phyloP scores from a whole-genome alignment of 2,888 invertebrate genomes.

The Atherix ibis region DNA sequence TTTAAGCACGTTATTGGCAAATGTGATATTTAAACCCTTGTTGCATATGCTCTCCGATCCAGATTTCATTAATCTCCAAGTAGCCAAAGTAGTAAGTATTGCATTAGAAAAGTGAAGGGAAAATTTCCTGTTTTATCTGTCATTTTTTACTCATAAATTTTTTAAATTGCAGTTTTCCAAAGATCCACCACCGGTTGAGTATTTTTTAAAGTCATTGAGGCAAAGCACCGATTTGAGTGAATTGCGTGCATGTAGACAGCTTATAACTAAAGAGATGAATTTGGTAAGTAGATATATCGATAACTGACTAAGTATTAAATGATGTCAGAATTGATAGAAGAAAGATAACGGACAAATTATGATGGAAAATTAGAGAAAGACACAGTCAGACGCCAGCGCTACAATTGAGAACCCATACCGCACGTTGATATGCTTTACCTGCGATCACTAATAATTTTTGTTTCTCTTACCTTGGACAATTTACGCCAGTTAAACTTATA shows the following conservation, averaged over 20 bases:
- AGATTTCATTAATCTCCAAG: constrained; percentile 16
- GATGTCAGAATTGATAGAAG: too few species aligned
- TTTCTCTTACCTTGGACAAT: too few species aligned
- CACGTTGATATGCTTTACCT: too few species aligned
- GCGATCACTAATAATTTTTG: too few species aligned
- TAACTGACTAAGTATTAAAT: neutral
- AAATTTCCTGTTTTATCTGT: neutral
- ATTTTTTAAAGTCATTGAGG: constrained; percentile 13
- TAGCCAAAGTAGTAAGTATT: constrained; percentile 12
- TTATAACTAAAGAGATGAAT: constrained; percentile 16
- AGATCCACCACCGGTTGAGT: constrained; percentile 15
- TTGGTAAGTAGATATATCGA: constrained; percentile 6
- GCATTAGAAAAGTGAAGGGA: neutral
- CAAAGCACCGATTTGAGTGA: constrained; percentile 15
- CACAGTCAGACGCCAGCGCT: too few species aligned
- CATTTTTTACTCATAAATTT: neutral
- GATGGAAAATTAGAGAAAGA: too few species aligned
- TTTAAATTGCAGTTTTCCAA: constrained; percentile 11
- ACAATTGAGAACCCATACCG: too few species aligned
- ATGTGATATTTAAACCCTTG: constrained; percentile 14
- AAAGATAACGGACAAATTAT: too few species aligned
- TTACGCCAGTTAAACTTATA: too few species aligned
- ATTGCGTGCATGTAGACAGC: constrained; percentile 14
- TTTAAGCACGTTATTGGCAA: constrained; percentile 14
- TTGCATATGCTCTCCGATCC: constrained; percentile 15